Evolutionary conservation across 2,888 invertebrate species (phyloP), one percentile per base, ranked within the genome.

Genomic region (Endotricha flammealis): DNA sequence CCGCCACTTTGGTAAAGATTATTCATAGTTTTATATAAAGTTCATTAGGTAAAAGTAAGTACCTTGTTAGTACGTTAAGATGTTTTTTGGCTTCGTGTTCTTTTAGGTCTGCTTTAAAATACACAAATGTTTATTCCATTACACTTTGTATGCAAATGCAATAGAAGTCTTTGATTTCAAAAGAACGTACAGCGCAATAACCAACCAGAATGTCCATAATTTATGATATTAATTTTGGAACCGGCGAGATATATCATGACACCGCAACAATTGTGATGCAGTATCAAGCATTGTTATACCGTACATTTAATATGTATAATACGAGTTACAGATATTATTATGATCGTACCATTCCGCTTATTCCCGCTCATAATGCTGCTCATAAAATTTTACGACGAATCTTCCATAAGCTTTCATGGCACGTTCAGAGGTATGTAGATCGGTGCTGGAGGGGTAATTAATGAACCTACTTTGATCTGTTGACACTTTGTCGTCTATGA

Each of bases 351-450:
- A 56, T 60, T 58, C 55, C 53, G 64, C 64, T 67, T 69, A 69
- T 68, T 70, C 54, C 56, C 50, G 57, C 51, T 61, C 59, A 60
- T 74, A 69, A 69, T 69, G 66, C 55, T 61, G 45, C 54, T 68
- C 70, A 55, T 78, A 72, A 77, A 77, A 74, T 76, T 76, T 79
- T 76, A 79, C 53, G 69, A 58, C 49, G 51, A 64, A 72, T 74
- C 67, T 76, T 70, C 69, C 64, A 62, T 68, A 67, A 67, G 70
- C 62, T 66, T 63, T 64, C 66, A 68, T 69, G 68, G 57, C 56
- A 46, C 59, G 56, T 63, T 65, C 67, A 53, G 52, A 56, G 60
- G 53, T 53, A 59, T 33, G 37, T 36, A 38, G 40, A 46, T 38
- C 31, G 35, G 44, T 40, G 36, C 35, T 30, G 22, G 25, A 12